A percentile compares a stretch with the other conserved stretches of the same genome.
These are phyloP conservation scores for Calameuta filiformis DNA, from an alignment of 2,888 invertebrate species.

Conservation along the genomic window DNA sequence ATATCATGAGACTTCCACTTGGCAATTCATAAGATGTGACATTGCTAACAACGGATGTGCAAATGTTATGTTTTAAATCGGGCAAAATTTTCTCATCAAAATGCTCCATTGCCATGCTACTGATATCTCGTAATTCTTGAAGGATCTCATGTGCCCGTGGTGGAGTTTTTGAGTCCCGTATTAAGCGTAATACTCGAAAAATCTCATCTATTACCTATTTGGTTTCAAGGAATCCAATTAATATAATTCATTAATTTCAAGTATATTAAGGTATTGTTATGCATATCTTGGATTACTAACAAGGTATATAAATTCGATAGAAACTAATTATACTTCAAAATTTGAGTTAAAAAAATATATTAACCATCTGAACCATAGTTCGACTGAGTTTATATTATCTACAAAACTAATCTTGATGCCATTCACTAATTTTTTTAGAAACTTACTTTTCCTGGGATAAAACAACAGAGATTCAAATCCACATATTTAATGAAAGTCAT, in stretches of 20 bases:
- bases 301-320: neutral
- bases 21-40: constrained; percentile 31
- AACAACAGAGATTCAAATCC: constrained; percentile 85
- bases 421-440: neutral
- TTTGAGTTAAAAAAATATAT: neutral
- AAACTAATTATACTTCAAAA: neutral
- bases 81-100: constrained; percentile 91
- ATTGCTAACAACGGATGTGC: constrained; percentile 52
- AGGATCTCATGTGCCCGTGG: constrained; percentile 85
- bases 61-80: constrained; percentile 63
- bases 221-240: constrained; percentile 24
- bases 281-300: neutral
- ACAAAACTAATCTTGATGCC: constrained; percentile 4
- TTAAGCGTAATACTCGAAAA: constrained; percentile 76
- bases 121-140: constrained; percentile 90
- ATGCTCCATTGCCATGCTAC: constrained; percentile 96
- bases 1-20: constrained; percentile 53
- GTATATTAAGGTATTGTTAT: constrained; percentile 7
- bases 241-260: constrained; percentile 15
- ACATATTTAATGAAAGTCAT: constrained; percentile 94
- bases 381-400: neutral
- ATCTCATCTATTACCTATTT: constrained; percentile 89
- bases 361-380: neutral
- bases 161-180: constrained; percentile 75
- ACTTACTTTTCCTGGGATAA: constrained; percentile 90